A percentile compares a stretch with the other conserved stretches of the same genome.
These are phyloP conservation scores for Telenomus remus DNA, from an alignment of 1,140 invertebrate genomes.

Conservation along the genomic window DNA sequence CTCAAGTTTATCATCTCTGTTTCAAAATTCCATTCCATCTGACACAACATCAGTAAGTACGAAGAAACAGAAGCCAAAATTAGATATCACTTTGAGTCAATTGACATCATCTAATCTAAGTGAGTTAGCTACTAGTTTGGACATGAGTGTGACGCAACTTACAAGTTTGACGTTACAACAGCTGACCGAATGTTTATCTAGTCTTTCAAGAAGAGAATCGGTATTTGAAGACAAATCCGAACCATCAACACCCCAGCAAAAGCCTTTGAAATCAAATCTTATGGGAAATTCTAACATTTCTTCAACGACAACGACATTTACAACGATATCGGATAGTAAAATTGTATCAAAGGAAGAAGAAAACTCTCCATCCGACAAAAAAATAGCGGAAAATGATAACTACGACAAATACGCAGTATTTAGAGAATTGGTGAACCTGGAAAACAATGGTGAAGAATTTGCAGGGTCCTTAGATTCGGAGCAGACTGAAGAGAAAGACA, in stretches of 20 bases:
- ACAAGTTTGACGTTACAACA: conserved; percentile 90
- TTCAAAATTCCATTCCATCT: conserved; percentile 54
- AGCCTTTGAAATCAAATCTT: conserved; percentile 5
- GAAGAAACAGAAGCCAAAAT: conserved; percentile 61
- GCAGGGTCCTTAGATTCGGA: conserved; percentile 72
- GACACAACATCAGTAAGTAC: conserved; percentile 40
- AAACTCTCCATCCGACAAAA: conserved; percentile 38
- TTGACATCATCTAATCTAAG: conserved; percentile 86
- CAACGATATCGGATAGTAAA: conserved; percentile 31
- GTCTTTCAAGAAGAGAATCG: conserved; percentile 57
- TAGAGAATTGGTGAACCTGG: conserved; percentile 85
- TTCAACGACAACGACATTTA: conserved; percentile 6
- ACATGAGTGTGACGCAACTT: conserved; percentile 84
- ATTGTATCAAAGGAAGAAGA: conserved; percentile 30
- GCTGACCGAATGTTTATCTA: conserved; percentile 84
- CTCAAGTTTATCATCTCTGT: conserved; percentile 64
- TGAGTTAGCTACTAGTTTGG: conserved; percentile 84
- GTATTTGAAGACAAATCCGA: conserved; percentile 33
- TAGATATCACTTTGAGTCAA: conserved; percentile 87
- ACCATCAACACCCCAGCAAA: conserved; percentile 3
- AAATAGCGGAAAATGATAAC: conserved; percentile 63
- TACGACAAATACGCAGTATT: conserved; percentile 90
- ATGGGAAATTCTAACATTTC: background rate
- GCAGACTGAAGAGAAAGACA: conserved; percentile 42
- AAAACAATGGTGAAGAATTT: conserved; percentile 75